phyloP scores from a whole-genome alignment of 2,888 invertebrate genomes.

The Camptogramma bilineatum region DNA sequence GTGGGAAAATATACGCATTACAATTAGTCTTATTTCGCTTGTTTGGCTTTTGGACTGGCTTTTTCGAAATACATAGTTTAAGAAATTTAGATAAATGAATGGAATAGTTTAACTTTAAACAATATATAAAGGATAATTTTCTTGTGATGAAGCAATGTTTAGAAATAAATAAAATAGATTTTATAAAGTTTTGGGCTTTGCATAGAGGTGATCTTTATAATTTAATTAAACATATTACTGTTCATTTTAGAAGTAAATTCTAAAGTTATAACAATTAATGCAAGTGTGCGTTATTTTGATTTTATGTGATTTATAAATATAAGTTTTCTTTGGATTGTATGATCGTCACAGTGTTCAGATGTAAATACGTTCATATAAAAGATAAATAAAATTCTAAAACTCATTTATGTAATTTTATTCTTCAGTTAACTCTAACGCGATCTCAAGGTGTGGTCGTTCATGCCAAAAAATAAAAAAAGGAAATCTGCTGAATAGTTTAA shows the following conservation, averaged over 20 bases:
- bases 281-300: constrained; percentile 61
- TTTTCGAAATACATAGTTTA: constrained; percentile 67
- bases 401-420: constrained; percentile 36
- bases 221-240: constrained; percentile 28
- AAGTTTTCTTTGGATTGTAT: constrained; percentile 72
- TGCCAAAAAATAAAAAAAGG: constrained; percentile 23
- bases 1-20: constrained; percentile 85
- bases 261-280: constrained; percentile 57
- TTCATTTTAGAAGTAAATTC: constrained; percentile 60
- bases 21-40: constrained; percentile 80
- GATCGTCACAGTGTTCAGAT: constrained; percentile 67
- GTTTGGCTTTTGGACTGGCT: constrained; percentile 79
- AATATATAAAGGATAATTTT: constrained; percentile 55
- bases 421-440: neutral
- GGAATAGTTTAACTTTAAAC: constrained; percentile 53
- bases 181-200: constrained; percentile 32
- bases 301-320: constrained; percentile 76
- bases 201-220: constrained; percentile 37
- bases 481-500: constrained; percentile 55
- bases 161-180: constrained; percentile 31
- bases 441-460: neutral
- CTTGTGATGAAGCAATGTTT: constrained; percentile 52
- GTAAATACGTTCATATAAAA: constrained; percentile 67
- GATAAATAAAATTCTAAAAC: constrained; percentile 73
- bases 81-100: constrained; percentile 68